These are phyloP conservation scores for Norana najaformis DNA, from an alignment of 2,888 invertebrate species.

Conservation along the genomic window DNA sequence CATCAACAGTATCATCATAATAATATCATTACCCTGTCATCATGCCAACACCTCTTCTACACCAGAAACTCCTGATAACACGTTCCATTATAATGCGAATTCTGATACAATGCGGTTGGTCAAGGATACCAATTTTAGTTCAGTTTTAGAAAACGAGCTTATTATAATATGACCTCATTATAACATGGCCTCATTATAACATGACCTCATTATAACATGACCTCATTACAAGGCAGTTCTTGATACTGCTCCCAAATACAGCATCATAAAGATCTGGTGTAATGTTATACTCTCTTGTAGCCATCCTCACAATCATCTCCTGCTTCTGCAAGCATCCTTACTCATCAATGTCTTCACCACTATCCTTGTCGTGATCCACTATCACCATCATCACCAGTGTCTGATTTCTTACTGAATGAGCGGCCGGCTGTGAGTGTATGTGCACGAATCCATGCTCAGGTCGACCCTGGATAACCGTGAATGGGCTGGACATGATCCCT, in stretches of 20 bases:
- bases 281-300: neutral
- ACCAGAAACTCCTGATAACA: too few species aligned
- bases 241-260: too few species aligned
- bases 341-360: neutral
- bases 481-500: conserved; percentile 63
- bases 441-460: conserved; percentile 85
- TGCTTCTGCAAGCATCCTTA: neutral
- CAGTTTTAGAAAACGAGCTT: too few species aligned
- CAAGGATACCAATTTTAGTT: too few species aligned
- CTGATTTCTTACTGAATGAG: conserved; percentile 57
- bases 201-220: too few species aligned
- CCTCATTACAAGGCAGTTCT: too few species aligned
- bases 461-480: conserved; percentile 58
- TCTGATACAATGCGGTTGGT: too few species aligned
- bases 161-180: too few species aligned
- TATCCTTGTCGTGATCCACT: neutral
- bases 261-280: too few species aligned
- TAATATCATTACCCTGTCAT: neutral
- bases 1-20: neutral
- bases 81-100: too few species aligned
- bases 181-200: too few species aligned
- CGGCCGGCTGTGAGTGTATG: conserved; percentile 78
- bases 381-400: neutral
- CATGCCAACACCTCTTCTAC: neutral
- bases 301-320: neutral